Evolutionary conservation across 2,113 vertebrate genomes (phyloP), one percentile per base, ranked within the genome.

Genomic region (Sardina pilchardus): DNA sequence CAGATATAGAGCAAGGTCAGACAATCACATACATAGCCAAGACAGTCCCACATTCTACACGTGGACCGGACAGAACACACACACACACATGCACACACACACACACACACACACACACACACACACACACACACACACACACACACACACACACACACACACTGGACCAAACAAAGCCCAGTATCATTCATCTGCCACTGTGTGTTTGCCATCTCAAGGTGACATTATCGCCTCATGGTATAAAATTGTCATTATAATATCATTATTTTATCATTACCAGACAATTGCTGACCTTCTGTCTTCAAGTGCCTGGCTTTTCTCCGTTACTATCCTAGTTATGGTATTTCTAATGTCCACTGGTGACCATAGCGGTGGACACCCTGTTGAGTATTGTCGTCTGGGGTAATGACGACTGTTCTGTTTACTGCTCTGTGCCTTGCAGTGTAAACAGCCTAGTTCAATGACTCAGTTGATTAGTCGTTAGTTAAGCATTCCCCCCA

Each of bases 121-220:
- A 45, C 81, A 50, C 81, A 78, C 85, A 47, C 45, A 47, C 45
- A 50, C 80, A 50, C 86, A 84, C 75, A 86, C 81, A 82, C 39
- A 81, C 81, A 83, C 83, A 83, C n/a, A 19, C 86, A 84, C 86
- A 5, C 78, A 87, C 50, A 85, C 84, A 82, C 48, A 81, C 56
- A 43, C 36, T 36, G 75, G 12, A 81, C 14, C 50, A 53, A 4
- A 81, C 82, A 75, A 10, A 75, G 8, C 34, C 1, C 30, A 36
- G 26, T 75, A 34, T 75, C 26, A 34, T 34, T 34, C 2, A 14
- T 71, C 30, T 30, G 9, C 50, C 14, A 30, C 9, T 71, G n/a
- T 12, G 63, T 30, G 26, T 71, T 34, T 71, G 63, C 30, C 63
- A 67, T 6, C 10, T 12, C 53, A 24, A 24, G 53, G 53, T 59